phyloP scores from a whole-genome alignment of 2,888 invertebrate genomes.

The Heliconius cydno region DNA sequence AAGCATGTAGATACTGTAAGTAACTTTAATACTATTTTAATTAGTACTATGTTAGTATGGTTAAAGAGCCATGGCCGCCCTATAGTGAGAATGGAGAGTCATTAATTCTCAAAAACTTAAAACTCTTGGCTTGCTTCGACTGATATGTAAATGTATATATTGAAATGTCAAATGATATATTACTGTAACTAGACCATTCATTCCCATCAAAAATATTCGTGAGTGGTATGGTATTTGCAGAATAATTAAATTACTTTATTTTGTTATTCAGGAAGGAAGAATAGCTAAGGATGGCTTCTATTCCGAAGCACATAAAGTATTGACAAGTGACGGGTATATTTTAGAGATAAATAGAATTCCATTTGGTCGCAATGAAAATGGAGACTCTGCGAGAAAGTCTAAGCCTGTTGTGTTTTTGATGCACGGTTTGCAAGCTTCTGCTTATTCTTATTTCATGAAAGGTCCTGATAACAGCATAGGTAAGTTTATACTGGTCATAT shows the following conservation, averaged over 20 bases:
- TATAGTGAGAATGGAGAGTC: too few species aligned
- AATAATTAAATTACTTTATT: background rate
- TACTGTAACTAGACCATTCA: background rate
- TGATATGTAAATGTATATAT: too few species aligned
- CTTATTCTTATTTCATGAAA: constrained; percentile 48
- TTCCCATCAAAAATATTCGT: too few species aligned
- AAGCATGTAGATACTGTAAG: background rate
- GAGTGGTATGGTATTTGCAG: too few species aligned
- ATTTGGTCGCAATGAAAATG: constrained; percentile 45
- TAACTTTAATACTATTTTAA: background rate
- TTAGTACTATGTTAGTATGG: background rate
- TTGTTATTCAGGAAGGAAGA: constrained; percentile 26
- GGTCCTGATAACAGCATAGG: constrained; percentile 53
- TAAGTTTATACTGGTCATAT: constrained; percentile 35
- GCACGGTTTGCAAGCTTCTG: constrained; percentile 54
- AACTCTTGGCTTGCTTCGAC: too few species aligned
- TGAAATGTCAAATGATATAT: too few species aligned
- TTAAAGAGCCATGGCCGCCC: too few species aligned
- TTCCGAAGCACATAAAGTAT: constrained; percentile 52
- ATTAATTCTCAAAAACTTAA: too few species aligned
- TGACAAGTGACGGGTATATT: constrained; percentile 57
- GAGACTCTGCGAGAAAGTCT: constrained; percentile 18
- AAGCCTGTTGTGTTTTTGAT: constrained; percentile 55
- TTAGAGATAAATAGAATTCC: constrained; percentile 58
- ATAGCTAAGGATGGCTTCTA: constrained; percentile 52